phyloP scores from a whole-genome alignment of 2,113 vertebrate genomes.

The Zosterops japonicus region DNA sequence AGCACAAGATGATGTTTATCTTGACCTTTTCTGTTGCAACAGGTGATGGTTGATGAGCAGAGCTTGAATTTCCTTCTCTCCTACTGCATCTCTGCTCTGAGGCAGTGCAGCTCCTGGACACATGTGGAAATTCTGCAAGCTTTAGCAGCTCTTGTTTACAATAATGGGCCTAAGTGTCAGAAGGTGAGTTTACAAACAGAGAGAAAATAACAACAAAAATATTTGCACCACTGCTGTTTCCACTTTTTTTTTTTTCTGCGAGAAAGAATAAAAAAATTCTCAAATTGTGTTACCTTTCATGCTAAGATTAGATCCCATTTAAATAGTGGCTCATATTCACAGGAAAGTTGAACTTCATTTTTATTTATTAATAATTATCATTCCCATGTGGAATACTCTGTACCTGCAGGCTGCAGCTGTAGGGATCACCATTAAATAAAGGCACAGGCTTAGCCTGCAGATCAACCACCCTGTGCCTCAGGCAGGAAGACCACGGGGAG shows the following conservation, averaged over 20 bases:
- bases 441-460: neutral
- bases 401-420: neutral
- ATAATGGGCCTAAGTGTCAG: constrained; percentile 89
- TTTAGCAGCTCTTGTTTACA: constrained; percentile 87
- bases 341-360: neutral
- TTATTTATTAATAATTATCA: neutral
- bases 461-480: neutral
- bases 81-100: constrained; percentile 82
- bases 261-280: neutral
- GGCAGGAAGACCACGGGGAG: rapidly evolving
- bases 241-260: neutral
- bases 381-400: neutral
- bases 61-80: constrained; percentile 84
- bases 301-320: neutral
- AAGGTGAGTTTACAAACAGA: constrained; percentile 74
- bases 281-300: neutral
- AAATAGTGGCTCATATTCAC: neutral
- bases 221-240: neutral
- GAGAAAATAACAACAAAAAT: neutral
- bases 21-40: neutral
- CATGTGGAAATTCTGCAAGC: constrained; percentile 89
- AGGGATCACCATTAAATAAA: neutral
- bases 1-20: neutral
- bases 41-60: constrained; percentile 91
- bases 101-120: constrained; percentile 89